phyloP scores from a whole-genome alignment of 2,888 invertebrate genomes.

The Suillia variegata region DNA sequence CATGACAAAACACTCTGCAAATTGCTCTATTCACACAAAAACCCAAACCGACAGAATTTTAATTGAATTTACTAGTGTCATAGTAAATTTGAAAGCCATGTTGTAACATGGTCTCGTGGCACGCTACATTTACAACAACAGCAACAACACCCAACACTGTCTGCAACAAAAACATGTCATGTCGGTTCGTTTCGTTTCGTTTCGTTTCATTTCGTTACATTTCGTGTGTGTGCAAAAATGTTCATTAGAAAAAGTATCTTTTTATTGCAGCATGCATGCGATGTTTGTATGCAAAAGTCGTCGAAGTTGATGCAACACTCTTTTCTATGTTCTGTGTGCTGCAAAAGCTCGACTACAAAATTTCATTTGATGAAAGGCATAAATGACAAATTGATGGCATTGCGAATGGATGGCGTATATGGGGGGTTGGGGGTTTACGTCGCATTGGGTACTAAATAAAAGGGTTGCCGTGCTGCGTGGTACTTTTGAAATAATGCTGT shows the following conservation, averaged over 20 bases:
- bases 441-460: too few species aligned
- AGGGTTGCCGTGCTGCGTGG: not conserved
- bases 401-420: too few species aligned
- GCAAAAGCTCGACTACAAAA: not conserved
- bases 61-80: conserved; percentile 46
- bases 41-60: conserved; percentile 30
- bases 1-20: not conserved
- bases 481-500: conserved; percentile 35
- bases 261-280: too few species aligned
- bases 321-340: too few species aligned
- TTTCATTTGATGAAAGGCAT: conserved; percentile 10
- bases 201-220: conserved; percentile 20
- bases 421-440: too few species aligned
- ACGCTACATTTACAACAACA: conserved; percentile 11
- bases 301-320: too few species aligned
- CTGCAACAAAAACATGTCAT: not conserved
- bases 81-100: conserved; percentile 44
- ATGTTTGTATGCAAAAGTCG: too few species aligned
- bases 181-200: too few species aligned
- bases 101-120: conserved; percentile 21
- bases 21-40: not conserved
- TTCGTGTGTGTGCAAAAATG: conserved; percentile 29
- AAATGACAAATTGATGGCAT: conserved; percentile 50
- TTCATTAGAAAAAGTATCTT: too few species aligned
- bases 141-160: conserved; percentile 16